These are phyloP conservation scores for Himantopus leucocephalus DNA, from an alignment of 2,113 vertebrate species.

Conservation along the genomic window DNA sequence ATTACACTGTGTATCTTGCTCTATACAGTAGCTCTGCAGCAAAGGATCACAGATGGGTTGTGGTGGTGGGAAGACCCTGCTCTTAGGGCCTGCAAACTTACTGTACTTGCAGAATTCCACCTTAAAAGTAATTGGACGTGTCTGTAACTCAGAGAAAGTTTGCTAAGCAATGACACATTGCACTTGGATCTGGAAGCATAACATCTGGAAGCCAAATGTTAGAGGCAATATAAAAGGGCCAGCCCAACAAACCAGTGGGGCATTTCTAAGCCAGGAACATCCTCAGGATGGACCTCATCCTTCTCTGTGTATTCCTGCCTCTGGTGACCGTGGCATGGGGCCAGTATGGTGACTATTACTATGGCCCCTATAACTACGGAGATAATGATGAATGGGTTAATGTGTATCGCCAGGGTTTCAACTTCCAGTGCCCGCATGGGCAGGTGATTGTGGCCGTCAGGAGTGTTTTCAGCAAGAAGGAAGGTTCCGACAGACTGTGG, in stretches of 20 bases:
- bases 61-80: not conserved
- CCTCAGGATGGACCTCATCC: constrained; percentile 78
- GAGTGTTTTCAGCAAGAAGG: constrained; percentile 88
- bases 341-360: constrained; percentile 75
- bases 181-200: constrained; percentile 76
- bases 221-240: constrained; percentile 76
- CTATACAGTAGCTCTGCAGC: not conserved
- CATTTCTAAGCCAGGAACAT: constrained; percentile 55
- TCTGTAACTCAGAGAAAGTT: constrained; percentile 58
- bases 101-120: constrained; percentile 69
- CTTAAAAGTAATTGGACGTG: constrained; percentile 72
- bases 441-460: constrained; percentile 89
- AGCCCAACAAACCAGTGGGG: constrained; percentile 52
- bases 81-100: not conserved
- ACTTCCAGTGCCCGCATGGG: constrained; percentile 93
- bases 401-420: constrained; percentile 90
- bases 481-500: constrained; percentile 93
- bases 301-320: constrained; percentile 72
- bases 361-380: constrained; percentile 76
- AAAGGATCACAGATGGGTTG: not conserved
- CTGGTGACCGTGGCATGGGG: constrained; percentile 73
- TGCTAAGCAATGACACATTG: constrained; percentile 81
- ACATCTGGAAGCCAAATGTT: constrained; percentile 93
- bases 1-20: not conserved
- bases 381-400: constrained; percentile 89